A percentile compares a stretch with the other conserved stretches of the same genome.
Evolutionary conservation across 2,113 vertebrate species (phyloP).

Genomic region (Lethenteron reissneri): DNA sequence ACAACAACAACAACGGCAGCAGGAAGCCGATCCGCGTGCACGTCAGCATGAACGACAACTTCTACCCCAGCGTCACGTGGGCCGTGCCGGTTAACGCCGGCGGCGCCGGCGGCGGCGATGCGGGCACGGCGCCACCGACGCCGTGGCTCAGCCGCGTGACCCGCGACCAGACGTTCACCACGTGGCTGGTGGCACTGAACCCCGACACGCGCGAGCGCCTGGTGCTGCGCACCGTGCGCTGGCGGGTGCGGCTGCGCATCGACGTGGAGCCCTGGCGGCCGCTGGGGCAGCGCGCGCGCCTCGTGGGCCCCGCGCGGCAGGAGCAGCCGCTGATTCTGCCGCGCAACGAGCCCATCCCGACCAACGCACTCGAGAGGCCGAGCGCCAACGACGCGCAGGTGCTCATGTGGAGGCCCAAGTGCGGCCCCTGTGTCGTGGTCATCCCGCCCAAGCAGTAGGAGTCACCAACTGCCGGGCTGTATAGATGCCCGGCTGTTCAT

Average conservation of each 20-base stretch:
- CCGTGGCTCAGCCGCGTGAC: slow-evolving; percentile 56
- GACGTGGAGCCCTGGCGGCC: slow-evolving; percentile 62
- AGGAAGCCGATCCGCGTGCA: slow-evolving; percentile 72
- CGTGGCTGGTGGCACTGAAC: slow-evolving; percentile 92
- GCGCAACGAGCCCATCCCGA: slow-evolving; percentile 78
- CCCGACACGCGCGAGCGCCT: slow-evolving; percentile 74
- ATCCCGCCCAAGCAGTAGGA: slow-evolving; percentile 65
- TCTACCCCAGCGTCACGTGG: slow-evolving; percentile 96
- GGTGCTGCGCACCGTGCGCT: slow-evolving; percentile 84
- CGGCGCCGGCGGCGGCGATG: slow-evolving; percentile 16
- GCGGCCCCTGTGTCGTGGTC: slow-evolving; percentile 62
- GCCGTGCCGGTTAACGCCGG: slow-evolving; percentile 58
- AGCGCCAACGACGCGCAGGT: slow-evolving; percentile 95
- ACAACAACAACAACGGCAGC: slow-evolving; percentile 18
- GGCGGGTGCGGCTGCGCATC: slow-evolving; percentile 88
- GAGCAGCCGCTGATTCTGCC: slow-evolving; percentile 75
- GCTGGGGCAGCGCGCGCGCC: slow-evolving; percentile 54
- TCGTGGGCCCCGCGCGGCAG: slow-evolving; percentile 67
- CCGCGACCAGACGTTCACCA: slow-evolving; percentile 94
- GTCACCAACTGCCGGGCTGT: neutral
- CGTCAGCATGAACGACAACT: slow-evolving; percentile 98
- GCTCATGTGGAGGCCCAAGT: slow-evolving; percentile 88
- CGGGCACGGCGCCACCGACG: slow-evolving; percentile 27
- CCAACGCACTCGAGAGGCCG: slow-evolving; percentile 68
- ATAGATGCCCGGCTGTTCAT: too few relatives aligned